Percentiles rank a stretch among this genome's conserved stretches.
Conservation (phyloP, 1,140 invertebrate genomes). For the Trichogramma pretiosum region DNA sequence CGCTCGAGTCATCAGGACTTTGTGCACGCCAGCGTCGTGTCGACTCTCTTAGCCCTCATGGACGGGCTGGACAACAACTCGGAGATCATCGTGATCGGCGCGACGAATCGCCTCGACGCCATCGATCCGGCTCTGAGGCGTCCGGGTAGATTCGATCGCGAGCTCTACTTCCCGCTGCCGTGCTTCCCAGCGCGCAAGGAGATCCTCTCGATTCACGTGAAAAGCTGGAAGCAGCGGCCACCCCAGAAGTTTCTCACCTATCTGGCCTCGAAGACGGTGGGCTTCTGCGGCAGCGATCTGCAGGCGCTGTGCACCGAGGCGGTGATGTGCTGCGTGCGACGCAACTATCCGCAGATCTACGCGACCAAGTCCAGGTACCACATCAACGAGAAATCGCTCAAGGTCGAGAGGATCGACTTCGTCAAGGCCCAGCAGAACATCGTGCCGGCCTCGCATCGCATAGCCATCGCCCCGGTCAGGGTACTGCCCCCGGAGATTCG, state of each 20-base stretch:
- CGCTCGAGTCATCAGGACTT: conserved; percentile 58
- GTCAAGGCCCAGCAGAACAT: conserved; percentile 55
- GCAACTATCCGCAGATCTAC: conserved; percentile 42
- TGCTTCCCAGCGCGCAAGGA: conserved; percentile 38
- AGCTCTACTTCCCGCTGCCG: conserved; percentile 43
- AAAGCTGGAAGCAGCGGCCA: conserved; percentile 39
- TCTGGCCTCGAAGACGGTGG: conserved; percentile 40
- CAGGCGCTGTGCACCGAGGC: conserved; percentile 42
- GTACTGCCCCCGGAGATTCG: conserved; percentile 47
- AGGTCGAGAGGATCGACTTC: conserved; percentile 58
- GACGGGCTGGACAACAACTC: conserved; percentile 58
- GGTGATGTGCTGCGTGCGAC: conserved; percentile 39
- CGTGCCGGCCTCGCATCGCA: conserved; percentile 60
- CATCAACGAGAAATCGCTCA: conserved; percentile 34
- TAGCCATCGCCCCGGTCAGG: conserved; percentile 45
- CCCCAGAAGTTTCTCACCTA: conserved; percentile 37
- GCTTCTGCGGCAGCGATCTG: conserved; percentile 46
- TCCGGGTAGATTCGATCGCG: conserved; percentile 59
- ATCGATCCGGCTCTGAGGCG: conserved; percentile 65
- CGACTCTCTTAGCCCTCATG: conserved; percentile 63
- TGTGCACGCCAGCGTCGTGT: conserved; percentile 51
- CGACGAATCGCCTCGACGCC: conserved; percentile 64
- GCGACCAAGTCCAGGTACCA: conserved; percentile 33
- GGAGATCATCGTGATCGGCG: conserved; percentile 64
- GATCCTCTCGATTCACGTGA: conserved; percentile 46